A percentile compares a stretch with the other conserved stretches of the same genome.
phyloP scores from a whole-genome alignment of 2,888 invertebrate species.

The Uloborus plumipes region DNA sequence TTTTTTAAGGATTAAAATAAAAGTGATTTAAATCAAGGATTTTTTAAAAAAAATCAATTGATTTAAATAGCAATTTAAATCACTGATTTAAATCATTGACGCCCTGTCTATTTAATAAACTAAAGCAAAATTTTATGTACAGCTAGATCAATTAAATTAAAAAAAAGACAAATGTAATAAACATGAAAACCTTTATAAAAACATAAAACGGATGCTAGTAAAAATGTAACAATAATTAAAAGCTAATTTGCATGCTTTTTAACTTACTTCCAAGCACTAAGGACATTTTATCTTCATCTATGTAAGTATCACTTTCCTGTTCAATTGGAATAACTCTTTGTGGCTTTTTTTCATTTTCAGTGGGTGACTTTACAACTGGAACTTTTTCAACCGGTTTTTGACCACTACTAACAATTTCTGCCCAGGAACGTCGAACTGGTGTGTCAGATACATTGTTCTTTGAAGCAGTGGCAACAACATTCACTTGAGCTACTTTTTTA shows the following conservation, averaged over 20 bases:
- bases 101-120: too few relatives aligned
- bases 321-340: background rate
- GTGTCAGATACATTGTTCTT: background rate
- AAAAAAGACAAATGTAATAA: background rate
- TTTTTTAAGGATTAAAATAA: too few relatives aligned
- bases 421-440: constrained; percentile 69
- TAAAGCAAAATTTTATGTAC: background rate
- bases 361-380: background rate
- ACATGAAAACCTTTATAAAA: too few relatives aligned
- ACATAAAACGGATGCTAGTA: too few relatives aligned
- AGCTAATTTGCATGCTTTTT: background rate
- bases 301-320: constrained; percentile 25
- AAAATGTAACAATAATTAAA: background rate
- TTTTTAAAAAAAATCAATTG: too few relatives aligned
- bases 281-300: constrained; percentile 50
- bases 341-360: background rate
- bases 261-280: constrained; percentile 47
- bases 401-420: constrained; percentile 70
- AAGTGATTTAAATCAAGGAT: too few relatives aligned
- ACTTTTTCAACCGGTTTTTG: constrained; percentile 17
- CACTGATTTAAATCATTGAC: too few relatives aligned
- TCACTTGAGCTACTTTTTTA: background rate
- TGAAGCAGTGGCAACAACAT: background rate
- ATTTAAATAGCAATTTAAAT: too few relatives aligned
- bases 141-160: background rate